Base-by-base conservation (phyloP, 2,797 vertebrate genomes). In the Steatocranus sp. region DNA sequence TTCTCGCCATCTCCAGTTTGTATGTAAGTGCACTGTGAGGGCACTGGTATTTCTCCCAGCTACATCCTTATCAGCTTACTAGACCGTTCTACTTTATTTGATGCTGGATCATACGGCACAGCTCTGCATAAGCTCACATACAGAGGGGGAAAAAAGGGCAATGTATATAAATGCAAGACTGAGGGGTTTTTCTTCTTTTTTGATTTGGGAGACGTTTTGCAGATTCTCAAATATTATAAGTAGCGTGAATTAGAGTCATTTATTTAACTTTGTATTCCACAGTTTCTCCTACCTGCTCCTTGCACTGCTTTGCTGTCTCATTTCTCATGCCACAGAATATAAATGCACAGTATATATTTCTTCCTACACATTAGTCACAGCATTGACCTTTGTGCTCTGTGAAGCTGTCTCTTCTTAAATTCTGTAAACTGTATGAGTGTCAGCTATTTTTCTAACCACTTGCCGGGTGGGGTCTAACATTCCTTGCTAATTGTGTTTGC, bases 401-500 rank as follows among this genome's bases (percentile, higher is more conserved):
- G 8, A 76, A 76, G 1, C 43, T 53, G 7, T 17, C 14, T 32
- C 41, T 46, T 46, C 41, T 27, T 70, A 46, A 46, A 27, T 46
- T 25, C 10, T 70, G 41, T 46, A 46, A 70, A 18, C 41, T 27
- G 15, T 27, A 41, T 4, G 3, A 53, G 54, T 43, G 66, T 41
- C 73, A 85, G n/a, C 36, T 66, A 46, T 30, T 87, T 84, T 82
- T 61, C 77, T 50, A 83, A 46, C 81, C 78, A 50, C 83, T 83
- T 63, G 75, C 83, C 25, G 51, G 88, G 89, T 80, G 82, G 82
- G 70, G 75, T 46, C 78, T 56, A 23, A 75, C 90, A 94, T 94
- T 93, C 93, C 77, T 92, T 3, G 83, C 86, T 94, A 93, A 92
- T 93, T 95, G 91, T 82, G 75, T 80, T 75, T 76, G 78, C 76